Base-by-base conservation (phyloP, 2,888 invertebrate genomes). In the Diplolepis rosae region DNA sequence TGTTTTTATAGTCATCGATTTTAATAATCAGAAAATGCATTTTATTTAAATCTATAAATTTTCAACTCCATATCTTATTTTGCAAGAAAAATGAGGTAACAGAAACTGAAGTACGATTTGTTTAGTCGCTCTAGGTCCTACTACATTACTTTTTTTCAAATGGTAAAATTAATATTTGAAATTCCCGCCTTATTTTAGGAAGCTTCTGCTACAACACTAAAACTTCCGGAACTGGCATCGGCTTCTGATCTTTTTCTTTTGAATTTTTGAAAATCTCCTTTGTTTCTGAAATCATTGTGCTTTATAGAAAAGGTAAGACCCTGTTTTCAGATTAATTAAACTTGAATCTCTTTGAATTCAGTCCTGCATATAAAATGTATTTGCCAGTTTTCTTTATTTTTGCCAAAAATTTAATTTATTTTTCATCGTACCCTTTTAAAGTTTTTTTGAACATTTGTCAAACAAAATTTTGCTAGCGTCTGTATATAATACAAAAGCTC, bases 201-300 rank as follows among this genome's bases (percentile, higher is more conserved):
- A 54, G 27, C 27, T 42, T 35, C 45, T 28, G 30, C n/a, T 30
- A 18, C 15, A 4, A 30, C 18, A 18, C 9, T 32, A 22, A 4
- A 35, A 61, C 50, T 69, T 69, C 50, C 61, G 39, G 7, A 61
- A 27, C 9, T 45, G 15, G 50, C 50, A 50, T 50, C 50, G 13
- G 22, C 13, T 24, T 9, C 24, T 27, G 50, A 61, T 35, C 13
- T 56, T 35, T 13, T 4, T 13, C 35, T 61, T 61, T 61, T 24
- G 24, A 61, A 61, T 24, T 39, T 61, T 61, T 61, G 24, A 61
- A 61, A 61, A 39, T 39, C 7, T 39, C 3, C n/a, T 6, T 0
- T n/a, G 11, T 24, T 22, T 9, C 13, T 32, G 22, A 24, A 39
- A 27, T 24, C 11, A 45, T n/a, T 2, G 45, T 9, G 18, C 9